Percentiles rank a stretch among this genome's conserved stretches.
These are phyloP conservation scores for Heptranchias perlo DNA, from an alignment of 2,113 vertebrate species.

Conservation along the genomic window DNA sequence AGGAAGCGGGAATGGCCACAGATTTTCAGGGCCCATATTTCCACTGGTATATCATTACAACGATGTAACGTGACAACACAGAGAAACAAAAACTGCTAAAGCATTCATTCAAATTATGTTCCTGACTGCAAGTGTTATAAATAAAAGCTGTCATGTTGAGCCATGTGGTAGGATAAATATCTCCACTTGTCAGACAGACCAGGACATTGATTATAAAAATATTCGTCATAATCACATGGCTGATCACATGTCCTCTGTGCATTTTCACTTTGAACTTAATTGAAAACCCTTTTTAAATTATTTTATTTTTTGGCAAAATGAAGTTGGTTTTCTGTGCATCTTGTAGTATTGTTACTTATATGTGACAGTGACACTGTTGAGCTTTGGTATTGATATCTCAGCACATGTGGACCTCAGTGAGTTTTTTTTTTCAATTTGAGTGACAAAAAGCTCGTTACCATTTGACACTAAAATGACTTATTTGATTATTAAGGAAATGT, in stretches of 20 bases:
- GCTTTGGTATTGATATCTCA: background rate
- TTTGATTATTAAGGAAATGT: background rate
- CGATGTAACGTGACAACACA: background rate
- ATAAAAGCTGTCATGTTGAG: background rate
- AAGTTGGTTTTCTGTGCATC: background rate
- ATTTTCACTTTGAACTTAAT: background rate
- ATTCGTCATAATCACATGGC: background rate
- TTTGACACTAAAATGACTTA: background rate
- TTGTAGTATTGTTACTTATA: background rate
- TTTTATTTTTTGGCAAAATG: background rate
- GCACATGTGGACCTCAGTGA: background rate
- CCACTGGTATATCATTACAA: background rate
- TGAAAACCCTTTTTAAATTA: background rate
- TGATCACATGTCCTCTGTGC: background rate
- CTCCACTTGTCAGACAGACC: background rate
- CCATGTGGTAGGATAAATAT: background rate
- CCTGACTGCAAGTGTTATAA: background rate
- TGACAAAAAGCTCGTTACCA: background rate
- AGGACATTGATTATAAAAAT: background rate
- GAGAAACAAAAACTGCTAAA: background rate
- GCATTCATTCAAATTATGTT: background rate
- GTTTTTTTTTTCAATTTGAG: background rate
- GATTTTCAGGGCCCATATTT: background rate
- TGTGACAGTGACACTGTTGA: background rate
- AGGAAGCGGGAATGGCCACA: background rate